Evolutionary conservation across 2,888 invertebrate genomes (phyloP), one percentile per base, ranked within the genome.

Genomic region (Gymnoscelis rufifasciata): DNA sequence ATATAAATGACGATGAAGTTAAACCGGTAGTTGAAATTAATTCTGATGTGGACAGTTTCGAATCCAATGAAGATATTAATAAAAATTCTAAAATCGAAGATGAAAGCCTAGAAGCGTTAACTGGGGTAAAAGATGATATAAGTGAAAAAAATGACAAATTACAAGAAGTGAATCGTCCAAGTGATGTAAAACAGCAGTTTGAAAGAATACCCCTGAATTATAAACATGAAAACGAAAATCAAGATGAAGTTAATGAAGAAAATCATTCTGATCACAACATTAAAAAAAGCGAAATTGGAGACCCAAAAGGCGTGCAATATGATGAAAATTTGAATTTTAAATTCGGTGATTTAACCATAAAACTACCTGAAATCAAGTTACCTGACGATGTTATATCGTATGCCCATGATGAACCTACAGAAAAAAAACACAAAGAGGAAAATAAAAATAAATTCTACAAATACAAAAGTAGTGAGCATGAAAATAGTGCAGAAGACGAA

Each of bases 151-250:
- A 48, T 36, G 67, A 69, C 27, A 70, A 71, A 50, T 53, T 68
- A 38, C 40, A 64, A 24, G 36, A 44, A 39, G 36, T 62, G 11
- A 62, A 60, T 15, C 48, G 47, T 12, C 23, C 55, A 46, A 66
- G 44, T 43, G 71, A 87, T 51, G 67, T 83, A 1, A 87, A 87
- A 64, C 74, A 87, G 64, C 72, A 86, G 52, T 83, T 88, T 66
- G 87, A 89, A 72, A 74, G 83, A 60, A 82, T 87, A 47, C 88
- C 89, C 3, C 59, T 79, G 39, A 67, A 84, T 68, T 87, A 89
- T 52, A 83, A 83, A 47, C 84, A 84, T 47, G 68, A 63, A 59
- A 59, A 50, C 41, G 66, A 40, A 54, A 41, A 67, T 30, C 49
- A 45, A 37, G 47, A 42, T 38, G 45, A 57, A 45, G 48, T 59